phyloP scores from a whole-genome alignment of 2,888 invertebrate species.

The Atethmia centrago region DNA sequence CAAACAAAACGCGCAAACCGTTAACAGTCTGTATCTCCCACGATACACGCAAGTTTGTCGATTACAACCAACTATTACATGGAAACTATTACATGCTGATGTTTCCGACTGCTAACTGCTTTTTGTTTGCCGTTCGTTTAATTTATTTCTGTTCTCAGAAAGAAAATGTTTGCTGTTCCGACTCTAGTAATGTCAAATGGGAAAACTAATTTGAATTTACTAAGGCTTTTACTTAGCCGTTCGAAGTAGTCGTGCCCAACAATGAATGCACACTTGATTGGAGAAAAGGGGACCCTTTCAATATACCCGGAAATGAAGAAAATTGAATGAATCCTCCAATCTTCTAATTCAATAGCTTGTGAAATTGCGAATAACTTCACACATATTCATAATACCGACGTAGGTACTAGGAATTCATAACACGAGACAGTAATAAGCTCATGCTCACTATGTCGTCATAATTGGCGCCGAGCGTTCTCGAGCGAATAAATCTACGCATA shows the following conservation, averaged over 20 bases:
- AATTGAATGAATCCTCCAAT: constrained; percentile 25
- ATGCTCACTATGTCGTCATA: constrained; percentile 58
- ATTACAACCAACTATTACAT: constrained; percentile 61
- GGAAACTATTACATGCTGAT: constrained; percentile 54
- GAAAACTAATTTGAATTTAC: constrained; percentile 52
- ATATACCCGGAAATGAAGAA: constrained; percentile 15
- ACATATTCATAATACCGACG: constrained; percentile 28
- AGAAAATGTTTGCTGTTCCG: constrained; percentile 38
- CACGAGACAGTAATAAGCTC: constrained; percentile 49
- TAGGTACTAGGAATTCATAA: constrained; percentile 60
- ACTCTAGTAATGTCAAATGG: constrained; percentile 21
- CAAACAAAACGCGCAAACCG: constrained; percentile 69
- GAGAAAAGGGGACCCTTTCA: constrained; percentile 21
- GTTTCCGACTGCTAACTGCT: constrained; percentile 56
- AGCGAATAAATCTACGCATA: constrained; percentile 63
- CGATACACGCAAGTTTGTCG: constrained; percentile 65
- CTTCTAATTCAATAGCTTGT: constrained; percentile 37
- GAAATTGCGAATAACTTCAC: constrained; percentile 39
- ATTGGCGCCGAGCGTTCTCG: constrained; percentile 61
- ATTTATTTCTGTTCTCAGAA: constrained; percentile 51
- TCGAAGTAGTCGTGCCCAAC: background rate
- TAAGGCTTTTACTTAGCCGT: constrained; percentile 10
- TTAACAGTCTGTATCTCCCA: constrained; percentile 74
- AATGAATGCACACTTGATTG: constrained; percentile 26
- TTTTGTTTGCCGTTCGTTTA: constrained; percentile 49